Base-by-base conservation (phyloP, 2,113 vertebrate genomes). In the Tonatia bakeri region DNA sequence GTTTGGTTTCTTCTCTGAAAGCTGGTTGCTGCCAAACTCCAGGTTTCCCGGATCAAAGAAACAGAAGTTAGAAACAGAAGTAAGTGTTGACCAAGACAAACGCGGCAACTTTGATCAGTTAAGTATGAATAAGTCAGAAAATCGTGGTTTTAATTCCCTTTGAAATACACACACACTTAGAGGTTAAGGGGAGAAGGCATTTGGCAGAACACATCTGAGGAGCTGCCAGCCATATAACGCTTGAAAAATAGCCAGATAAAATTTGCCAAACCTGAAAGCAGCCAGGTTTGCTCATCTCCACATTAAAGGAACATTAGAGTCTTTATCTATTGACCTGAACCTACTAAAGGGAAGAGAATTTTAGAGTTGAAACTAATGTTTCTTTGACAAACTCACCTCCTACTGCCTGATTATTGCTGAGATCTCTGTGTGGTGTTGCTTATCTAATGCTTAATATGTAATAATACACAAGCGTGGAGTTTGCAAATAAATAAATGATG, bases 241-340 rank as follows among this genome's bases (percentile, higher is more conserved):
- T 96, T 97, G 96, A 96, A 90, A 96, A 97, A 97, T 76, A 82
- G 87, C 90, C 93, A 94, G 87, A 36, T 5, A 75, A 3, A 5
- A 8, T 95, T 96, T 96, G 96, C 95, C 96, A 97, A 90, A 87
- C n/a, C 50, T 22, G 1, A 96, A 83, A 85, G 72, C 56, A 87
- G 94, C 77, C 90, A 94, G 92, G 15, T 92, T 97, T 96, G 86
- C 91, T 96, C 92, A 83, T 97, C 81, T 97, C 77, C 83, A 96
- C 77, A 89, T 97, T 96, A 97, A 96, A 95, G 94, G 52, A 93
- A 91, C 64, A 96, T 97, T 97, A 96, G 96, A 12, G 67, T 72
- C 73, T 92, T 97, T 97, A 94, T 95, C 92, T 96, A 40, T 91
- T 79, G 93, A 94, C 94, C 77, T 67, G 79, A 86, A 89, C 31